Base-by-base conservation (phyloP, 1,140 invertebrate genomes). In the Sycophaga agraensis region DNA sequence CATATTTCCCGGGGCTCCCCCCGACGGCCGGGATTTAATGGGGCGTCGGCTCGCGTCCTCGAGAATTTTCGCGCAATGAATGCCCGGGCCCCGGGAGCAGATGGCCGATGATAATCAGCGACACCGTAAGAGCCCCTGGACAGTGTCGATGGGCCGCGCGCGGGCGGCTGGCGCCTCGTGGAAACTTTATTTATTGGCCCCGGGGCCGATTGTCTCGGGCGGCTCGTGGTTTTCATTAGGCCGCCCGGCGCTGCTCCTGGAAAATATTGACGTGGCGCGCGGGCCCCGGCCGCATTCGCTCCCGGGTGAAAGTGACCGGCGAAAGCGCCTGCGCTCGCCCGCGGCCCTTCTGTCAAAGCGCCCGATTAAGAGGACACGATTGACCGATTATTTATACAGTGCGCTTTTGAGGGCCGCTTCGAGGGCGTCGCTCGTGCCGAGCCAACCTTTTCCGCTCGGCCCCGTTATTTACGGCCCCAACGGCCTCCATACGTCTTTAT, bases 61-160 rank as follows among this genome's bases (percentile, higher is more conserved):
- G 5, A 46, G 50, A 45, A 50, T 48, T 57, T 56, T 49, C 39
- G 60, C 46, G 37, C 42, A 11, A 11, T 8, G 21, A n/a, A n/a
- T 0, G 35, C n/a, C 35, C n/a, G 14, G 57, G 37, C 24, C 21
- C 28, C 31, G 35, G 12, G 24, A 46, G 21, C 60, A 63, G 53
- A 63, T 63, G 60, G 60, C 46, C 46, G 53, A 63, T 63, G 53
- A 39, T 63, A 57, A 63, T 63, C 60, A 34, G 24, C 7, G 53
- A 57, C 60, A 55, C 31, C 34, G 59, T 61, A 61, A 55, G 19
- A 60, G 49, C 40, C 4, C n/a, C n/a, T n/a, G n/a, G n/a, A n/a
- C n/a, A n/a, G n/a, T n/a, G n/a, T n/a, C n/a, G n/a, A n/a, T n/a
- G n/a, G n/a, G n/a, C n/a, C n/a, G n/a, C n/a, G n/a, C n/a, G n/a